Evolutionary conservation across 2,888 invertebrate species (phyloP).

Genomic region (Apamea anceps): DNA sequence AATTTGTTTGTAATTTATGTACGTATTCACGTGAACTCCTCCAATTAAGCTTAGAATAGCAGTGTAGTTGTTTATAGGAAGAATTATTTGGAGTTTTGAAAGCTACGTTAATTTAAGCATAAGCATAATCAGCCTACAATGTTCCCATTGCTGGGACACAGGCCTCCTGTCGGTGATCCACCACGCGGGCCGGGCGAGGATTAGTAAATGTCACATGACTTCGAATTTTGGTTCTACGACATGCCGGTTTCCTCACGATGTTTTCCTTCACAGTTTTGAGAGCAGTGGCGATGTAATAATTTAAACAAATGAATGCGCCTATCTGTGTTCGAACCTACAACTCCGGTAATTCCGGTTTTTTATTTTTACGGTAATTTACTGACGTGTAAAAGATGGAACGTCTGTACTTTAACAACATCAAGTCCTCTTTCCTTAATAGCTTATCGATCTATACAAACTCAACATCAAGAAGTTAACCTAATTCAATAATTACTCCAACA

Average conservation of each 20-base stretch:
- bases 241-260: background rate
- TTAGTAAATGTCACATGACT: background rate
- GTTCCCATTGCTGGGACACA: background rate
- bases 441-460: background rate
- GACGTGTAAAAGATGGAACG: background rate
- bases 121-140: background rate
- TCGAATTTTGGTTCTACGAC: background rate
- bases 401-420: background rate
- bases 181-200: no score
- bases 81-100: background rate
- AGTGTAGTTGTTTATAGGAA: background rate
- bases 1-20: slow-evolving; percentile 6
- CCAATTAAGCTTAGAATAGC: background rate
- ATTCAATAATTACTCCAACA: slow-evolving; percentile 1
- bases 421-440: background rate
- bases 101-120: background rate
- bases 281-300: background rate
- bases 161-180: background rate
- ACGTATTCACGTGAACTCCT: background rate
- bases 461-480: background rate
- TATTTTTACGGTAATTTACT: background rate
- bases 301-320: background rate
- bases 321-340: fast-evolving
- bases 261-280: background rate
- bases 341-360: background rate